Conservation (phyloP, 2,797 vertebrate species). For the Syncerus caffer region DNA sequence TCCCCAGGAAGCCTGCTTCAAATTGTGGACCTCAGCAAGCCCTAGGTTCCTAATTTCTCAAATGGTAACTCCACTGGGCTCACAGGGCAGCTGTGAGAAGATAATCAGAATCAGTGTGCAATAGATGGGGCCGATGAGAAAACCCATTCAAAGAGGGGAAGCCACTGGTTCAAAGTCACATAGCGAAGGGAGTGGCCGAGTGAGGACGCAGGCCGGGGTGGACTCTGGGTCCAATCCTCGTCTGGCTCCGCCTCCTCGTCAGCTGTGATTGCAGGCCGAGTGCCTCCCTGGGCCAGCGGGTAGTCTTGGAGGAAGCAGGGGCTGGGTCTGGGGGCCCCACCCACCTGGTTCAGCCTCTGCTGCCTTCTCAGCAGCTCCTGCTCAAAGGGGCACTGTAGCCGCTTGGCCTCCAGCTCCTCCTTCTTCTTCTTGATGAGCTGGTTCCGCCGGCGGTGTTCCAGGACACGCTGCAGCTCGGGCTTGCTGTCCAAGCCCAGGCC, state of each 20-base stretch:
- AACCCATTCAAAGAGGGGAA: background rate
- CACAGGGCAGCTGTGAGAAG: background rate
- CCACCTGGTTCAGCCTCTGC: conserved; percentile 92
- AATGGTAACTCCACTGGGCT: background rate
- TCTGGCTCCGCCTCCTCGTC: background rate
- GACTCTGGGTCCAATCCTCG: background rate
- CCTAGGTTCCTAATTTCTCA: background rate
- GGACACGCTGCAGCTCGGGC: conserved; percentile 93
- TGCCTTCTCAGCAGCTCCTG: conserved; percentile 93
- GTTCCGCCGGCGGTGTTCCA: conserved; percentile 93
- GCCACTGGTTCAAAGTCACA: background rate
- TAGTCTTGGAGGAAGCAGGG: background rate
- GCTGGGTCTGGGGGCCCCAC: background rate
- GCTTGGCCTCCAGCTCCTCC: conserved; percentile 92
- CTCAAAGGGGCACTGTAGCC: conserved; percentile 93
- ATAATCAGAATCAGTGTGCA: background rate
- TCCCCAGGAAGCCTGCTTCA: background rate
- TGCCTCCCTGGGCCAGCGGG: background rate
- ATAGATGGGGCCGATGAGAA: background rate
- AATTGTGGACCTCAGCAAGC: background rate
- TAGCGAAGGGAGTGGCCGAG: background rate
- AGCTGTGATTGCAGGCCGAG: background rate
- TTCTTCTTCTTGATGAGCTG: conserved; percentile 92
- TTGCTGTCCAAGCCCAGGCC: conserved; percentile 88
- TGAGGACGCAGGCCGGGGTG: background rate